Evolutionary conservation across 2,113 vertebrate species (phyloP).

Genomic region (Takifugu bimaculatus): DNA sequence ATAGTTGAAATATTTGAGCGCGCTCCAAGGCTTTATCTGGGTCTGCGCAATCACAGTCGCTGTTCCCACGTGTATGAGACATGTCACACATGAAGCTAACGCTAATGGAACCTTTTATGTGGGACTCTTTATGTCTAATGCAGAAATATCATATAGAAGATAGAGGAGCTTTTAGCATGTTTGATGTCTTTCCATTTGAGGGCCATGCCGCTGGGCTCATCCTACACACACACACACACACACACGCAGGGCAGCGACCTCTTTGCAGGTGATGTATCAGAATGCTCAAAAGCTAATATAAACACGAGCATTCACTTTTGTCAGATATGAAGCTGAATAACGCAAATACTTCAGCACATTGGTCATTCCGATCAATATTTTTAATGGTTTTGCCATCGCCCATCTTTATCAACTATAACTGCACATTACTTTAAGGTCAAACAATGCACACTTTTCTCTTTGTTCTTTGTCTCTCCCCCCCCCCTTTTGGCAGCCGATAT

Average conservation of each 20-base stretch:
- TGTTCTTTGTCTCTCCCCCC: too few species aligned
- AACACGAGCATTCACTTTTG: background rate
- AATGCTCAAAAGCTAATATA: too few species aligned
- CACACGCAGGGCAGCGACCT: too few species aligned
- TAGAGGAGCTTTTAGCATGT: background rate
- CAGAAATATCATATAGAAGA: background rate
- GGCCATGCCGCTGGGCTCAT: too few species aligned
- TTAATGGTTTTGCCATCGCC: background rate
- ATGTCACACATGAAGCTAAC: slow-evolving; percentile 23
- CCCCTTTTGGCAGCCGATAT: slow-evolving; percentile 13
- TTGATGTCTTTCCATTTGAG: background rate
- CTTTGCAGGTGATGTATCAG: too few species aligned
- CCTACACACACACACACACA: too few species aligned
- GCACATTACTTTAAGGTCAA: background rate
- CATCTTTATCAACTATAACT: background rate
- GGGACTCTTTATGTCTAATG: background rate
- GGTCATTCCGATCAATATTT: background rate
- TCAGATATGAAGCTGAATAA: background rate
- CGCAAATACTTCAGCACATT: background rate
- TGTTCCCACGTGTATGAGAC: slow-evolving; percentile 45
- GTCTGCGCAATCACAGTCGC: slow-evolving; percentile 42
- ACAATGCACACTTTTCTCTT: background rate
- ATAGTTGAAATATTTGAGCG: slow-evolving; percentile 66
- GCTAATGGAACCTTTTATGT: slow-evolving; percentile 4
- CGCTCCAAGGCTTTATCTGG: slow-evolving; percentile 61